Evolutionary conservation across 2,888 invertebrate genomes (phyloP).

Genomic region (Drosophila glabriapex): DNA sequence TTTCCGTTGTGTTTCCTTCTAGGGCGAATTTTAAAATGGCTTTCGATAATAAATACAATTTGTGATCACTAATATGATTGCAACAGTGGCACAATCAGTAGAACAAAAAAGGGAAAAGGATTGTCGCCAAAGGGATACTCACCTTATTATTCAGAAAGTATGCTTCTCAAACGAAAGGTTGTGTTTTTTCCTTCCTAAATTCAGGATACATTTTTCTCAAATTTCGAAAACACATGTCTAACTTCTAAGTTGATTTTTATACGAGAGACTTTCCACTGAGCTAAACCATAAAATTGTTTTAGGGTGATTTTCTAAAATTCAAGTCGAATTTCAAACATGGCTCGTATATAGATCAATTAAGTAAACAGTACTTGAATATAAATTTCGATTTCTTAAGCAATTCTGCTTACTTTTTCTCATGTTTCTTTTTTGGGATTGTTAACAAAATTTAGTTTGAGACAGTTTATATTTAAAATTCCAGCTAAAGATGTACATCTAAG

Average conservation of each 20-base stretch:
- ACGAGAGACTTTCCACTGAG: neutral
- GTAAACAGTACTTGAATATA: neutral
- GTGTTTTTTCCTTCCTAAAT: neutral
- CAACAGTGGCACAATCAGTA: neutral
- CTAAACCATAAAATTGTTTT: neutral
- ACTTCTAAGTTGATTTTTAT: neutral
- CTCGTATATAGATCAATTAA: neutral
- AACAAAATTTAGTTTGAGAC: neutral
- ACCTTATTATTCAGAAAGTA: neutral
- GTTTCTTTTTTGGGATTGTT: neutral
- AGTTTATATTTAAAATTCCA: neutral
- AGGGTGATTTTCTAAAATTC: neutral
- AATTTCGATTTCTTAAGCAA: neutral
- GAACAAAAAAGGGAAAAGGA: neutral
- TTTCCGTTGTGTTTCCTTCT: slow-evolving; percentile 15
- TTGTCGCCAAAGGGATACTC: neutral
- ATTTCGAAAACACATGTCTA: neutral
- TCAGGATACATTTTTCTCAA: neutral
- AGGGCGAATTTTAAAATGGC: neutral
- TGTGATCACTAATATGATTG: neutral
- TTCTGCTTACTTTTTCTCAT: neutral
- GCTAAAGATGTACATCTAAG: neutral
- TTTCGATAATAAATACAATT: slow-evolving; percentile 16
- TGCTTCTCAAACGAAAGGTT: neutral
- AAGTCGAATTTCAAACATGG: neutral